Evolutionary conservation across 2,113 vertebrate species (phyloP).

Genomic region (Rhinolophus ferrumequinum): DNA sequence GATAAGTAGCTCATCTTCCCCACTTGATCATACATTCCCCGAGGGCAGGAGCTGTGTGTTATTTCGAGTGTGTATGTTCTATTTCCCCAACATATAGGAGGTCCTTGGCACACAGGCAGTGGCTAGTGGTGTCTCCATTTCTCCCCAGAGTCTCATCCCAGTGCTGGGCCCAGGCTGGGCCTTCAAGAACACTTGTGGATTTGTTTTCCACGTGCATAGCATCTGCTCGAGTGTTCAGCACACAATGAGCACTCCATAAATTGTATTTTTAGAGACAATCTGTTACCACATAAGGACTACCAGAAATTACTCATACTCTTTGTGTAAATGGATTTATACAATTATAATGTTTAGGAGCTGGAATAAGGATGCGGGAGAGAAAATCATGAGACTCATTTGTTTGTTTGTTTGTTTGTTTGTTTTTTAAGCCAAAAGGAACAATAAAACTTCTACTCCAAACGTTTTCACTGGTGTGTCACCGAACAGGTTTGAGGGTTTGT

Average conservation of each 20-base stretch:
- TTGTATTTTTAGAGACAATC: conserved; percentile 70
- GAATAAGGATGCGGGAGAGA: conserved; percentile 46
- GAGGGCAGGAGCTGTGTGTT: neutral
- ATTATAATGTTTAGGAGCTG: conserved; percentile 61
- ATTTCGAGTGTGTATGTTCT: neutral
- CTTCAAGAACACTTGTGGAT: conserved; percentile 41
- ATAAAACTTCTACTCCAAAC: conserved; percentile 32
- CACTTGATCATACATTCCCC: neutral
- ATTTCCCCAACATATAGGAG: neutral
- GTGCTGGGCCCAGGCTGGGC: neutral
- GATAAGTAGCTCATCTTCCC: conserved; percentile 1
- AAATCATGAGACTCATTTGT: neutral
- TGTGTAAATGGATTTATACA: conserved; percentile 64
- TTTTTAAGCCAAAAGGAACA: conserved; percentile 25
- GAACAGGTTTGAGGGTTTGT: conserved; percentile 32
- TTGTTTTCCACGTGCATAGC: conserved; percentile 46
- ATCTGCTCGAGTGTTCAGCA: conserved; percentile 1
- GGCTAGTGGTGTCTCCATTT: neutral
- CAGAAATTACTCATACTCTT: conserved; percentile 73
- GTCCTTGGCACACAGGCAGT: neutral
- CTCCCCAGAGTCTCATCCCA: neutral
- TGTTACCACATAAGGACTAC: conserved; percentile 71
- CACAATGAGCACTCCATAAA: conserved; percentile 51
- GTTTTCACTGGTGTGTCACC: neutral
- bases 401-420: neutral